Conservation (phyloP, 2,888 invertebrate species). For the Erynnis tages region DNA sequence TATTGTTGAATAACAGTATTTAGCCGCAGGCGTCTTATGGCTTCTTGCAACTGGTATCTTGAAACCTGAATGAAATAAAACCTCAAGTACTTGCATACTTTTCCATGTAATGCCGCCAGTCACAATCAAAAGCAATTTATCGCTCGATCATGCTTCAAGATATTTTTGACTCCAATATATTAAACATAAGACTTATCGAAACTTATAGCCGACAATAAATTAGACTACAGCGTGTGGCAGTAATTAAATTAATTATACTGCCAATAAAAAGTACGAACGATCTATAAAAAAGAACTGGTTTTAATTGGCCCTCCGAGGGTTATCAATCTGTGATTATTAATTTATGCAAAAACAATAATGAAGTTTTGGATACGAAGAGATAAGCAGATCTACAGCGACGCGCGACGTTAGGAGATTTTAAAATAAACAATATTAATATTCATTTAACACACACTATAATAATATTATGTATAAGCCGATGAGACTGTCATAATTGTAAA, state of each 20-base stretch:
- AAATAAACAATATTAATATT: neutral
- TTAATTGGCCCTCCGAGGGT: slow-evolving; percentile 12
- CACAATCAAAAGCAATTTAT: slow-evolving; percentile 25
- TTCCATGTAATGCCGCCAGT: slow-evolving; percentile 13
- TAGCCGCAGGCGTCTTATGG: slow-evolving; percentile 8
- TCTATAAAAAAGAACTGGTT: slow-evolving; percentile 22
- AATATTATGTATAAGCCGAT: too few relatives aligned
- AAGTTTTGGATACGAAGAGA: neutral
- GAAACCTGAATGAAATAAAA: slow-evolving; percentile 17
- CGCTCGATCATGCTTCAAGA: slow-evolving; percentile 18
- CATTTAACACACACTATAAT: neutral
- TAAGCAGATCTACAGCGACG: neutral
- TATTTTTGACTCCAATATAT: slow-evolving; percentile 17
- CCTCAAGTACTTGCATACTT: slow-evolving; percentile 11
- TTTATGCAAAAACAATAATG: slow-evolving; percentile 6
- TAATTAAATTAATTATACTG: slow-evolving; percentile 27
- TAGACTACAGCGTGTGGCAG: slow-evolving; percentile 19
- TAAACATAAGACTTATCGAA: slow-evolving; percentile 23
- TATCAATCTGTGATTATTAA: slow-evolving; percentile 9
- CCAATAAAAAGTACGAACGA: slow-evolving; percentile 19
- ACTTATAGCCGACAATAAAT: slow-evolving; percentile 22
- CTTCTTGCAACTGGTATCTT: slow-evolving; percentile 12
- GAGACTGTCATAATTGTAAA: too few relatives aligned
- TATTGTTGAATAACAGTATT: slow-evolving; percentile 21
- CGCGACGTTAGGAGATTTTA: slow-evolving; percentile 1